Conservation (phyloP, 2,797 vertebrate genomes). For the Platyrinchus mystaceus region DNA sequence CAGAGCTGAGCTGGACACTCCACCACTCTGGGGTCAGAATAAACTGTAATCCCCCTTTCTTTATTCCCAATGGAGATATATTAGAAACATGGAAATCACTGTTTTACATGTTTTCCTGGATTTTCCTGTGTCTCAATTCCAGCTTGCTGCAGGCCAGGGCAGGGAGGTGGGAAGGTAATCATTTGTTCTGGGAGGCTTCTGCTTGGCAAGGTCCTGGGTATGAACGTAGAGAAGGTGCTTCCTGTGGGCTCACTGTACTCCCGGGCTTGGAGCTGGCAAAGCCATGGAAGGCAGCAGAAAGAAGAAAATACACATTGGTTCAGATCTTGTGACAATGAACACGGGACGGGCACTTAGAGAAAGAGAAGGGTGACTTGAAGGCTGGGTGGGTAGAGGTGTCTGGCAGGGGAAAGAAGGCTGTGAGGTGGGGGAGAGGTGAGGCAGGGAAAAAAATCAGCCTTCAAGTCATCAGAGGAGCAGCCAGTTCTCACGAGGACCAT, state of each 20-base stretch:
- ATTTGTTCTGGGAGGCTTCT: neutral
- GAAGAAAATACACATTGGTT: neutral
- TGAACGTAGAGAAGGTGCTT: neutral
- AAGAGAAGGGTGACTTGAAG: neutral
- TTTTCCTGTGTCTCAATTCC: neutral
- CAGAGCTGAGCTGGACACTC: neutral
- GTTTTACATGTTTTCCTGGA: neutral
- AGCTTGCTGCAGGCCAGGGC: neutral
- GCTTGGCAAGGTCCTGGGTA: neutral
- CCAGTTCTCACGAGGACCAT: neutral
- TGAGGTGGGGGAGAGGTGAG: neutral
- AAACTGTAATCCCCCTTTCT: neutral
- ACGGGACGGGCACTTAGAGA: neutral
- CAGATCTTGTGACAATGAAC: neutral
- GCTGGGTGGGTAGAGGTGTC: neutral
- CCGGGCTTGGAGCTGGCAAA: neutral
- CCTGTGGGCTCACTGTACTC: fast-evolving
- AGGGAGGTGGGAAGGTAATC: neutral
- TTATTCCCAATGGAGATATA: fast-evolving
- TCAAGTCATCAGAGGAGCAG: neutral
- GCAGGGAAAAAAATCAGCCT: neutral
- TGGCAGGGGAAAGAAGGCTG: neutral
- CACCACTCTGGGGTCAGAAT: neutral
- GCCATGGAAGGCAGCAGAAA: neutral
- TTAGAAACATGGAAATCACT: neutral